Percentiles rank a stretch among this genome's conserved stretches.
Evolutionary conservation across 2,113 vertebrate species (phyloP).

Genomic region (Anoplopoma fimbria): DNA sequence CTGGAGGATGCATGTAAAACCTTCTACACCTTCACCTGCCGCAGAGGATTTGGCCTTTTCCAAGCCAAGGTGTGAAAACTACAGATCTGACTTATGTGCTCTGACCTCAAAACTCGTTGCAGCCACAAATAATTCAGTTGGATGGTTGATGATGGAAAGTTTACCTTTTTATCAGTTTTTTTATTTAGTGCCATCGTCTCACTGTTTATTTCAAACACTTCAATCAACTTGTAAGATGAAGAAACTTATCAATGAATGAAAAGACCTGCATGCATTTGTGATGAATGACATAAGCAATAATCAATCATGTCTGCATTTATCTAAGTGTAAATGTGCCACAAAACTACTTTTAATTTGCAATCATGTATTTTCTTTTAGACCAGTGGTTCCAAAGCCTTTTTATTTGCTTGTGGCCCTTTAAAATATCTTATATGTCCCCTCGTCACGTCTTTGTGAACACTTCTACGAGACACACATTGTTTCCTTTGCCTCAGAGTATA

Average conservation of each 20-base stretch:
- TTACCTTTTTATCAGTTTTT: not conserved
- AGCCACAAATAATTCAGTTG: not conserved
- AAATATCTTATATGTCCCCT: not conserved
- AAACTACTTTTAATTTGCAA: not conserved
- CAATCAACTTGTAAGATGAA: not conserved
- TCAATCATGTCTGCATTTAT: not conserved
- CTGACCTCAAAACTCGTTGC: not conserved
- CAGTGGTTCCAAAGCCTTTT: not conserved
- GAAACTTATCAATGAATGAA: not conserved
- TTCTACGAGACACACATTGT: not conserved
- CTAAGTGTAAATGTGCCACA: not conserved
- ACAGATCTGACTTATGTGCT: not conserved
- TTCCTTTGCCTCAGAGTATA: not conserved
- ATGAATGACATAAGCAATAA: not conserved
- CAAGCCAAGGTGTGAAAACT: conserved; percentile 83
- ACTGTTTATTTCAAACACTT: not conserved
- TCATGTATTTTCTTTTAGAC: not conserved
- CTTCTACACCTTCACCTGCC: conserved; percentile 87
- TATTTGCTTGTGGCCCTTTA: not conserved
- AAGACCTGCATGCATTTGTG: not conserved
- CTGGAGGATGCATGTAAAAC: conserved; percentile 88
- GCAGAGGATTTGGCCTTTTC: conserved; percentile 81
- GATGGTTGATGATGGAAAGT: not conserved
- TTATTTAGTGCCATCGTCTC: not conserved
- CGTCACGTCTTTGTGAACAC: not conserved